A percentile compares a stretch with the other conserved stretches of the same genome.
These are phyloP conservation scores for Nasonia longicornis DNA, from an alignment of 1,140 invertebrate species.

Conservation along the genomic window DNA sequence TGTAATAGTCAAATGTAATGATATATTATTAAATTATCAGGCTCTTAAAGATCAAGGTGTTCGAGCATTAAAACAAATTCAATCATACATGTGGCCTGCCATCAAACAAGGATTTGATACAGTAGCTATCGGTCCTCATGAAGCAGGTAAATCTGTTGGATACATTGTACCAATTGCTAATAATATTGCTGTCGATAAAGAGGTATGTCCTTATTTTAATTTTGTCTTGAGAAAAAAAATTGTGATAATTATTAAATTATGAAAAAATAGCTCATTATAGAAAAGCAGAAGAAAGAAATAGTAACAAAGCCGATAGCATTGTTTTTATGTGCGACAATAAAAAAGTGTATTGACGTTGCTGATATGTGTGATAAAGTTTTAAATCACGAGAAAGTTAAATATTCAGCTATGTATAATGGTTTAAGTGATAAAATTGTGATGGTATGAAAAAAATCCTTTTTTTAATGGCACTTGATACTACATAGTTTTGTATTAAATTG, in stretches of 20 bases:
- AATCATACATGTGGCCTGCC: constrained; percentile 66
- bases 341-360: constrained; percentile 54
- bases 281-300: constrained; percentile 23
- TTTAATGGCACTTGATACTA: background rate
- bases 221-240: constrained; percentile 12
- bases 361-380: constrained; percentile 53
- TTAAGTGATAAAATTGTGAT: constrained; percentile 54
- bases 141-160: constrained; percentile 63
- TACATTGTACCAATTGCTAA: constrained; percentile 59
- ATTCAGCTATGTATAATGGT: constrained; percentile 59
- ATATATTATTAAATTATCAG: constrained; percentile 47
- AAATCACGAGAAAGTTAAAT: constrained; percentile 47
- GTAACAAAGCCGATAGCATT: constrained; percentile 54
- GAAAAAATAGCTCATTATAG: constrained; percentile 24
- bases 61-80: constrained; percentile 54
- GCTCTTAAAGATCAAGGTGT: constrained; percentile 46
- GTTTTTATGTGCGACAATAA: constrained; percentile 60
- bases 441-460: constrained; percentile 50
- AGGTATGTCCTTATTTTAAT: constrained; percentile 35
- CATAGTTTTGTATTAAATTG: background rate
- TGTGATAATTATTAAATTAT: constrained; percentile 34
- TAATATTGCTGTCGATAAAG: constrained; percentile 48
- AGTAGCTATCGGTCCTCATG: constrained; percentile 57
- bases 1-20: background rate
- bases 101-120: constrained; percentile 59